These are phyloP conservation scores for Ambastaia sidthimunki DNA, from an alignment of 2,797 vertebrate species.

Conservation along the genomic window DNA sequence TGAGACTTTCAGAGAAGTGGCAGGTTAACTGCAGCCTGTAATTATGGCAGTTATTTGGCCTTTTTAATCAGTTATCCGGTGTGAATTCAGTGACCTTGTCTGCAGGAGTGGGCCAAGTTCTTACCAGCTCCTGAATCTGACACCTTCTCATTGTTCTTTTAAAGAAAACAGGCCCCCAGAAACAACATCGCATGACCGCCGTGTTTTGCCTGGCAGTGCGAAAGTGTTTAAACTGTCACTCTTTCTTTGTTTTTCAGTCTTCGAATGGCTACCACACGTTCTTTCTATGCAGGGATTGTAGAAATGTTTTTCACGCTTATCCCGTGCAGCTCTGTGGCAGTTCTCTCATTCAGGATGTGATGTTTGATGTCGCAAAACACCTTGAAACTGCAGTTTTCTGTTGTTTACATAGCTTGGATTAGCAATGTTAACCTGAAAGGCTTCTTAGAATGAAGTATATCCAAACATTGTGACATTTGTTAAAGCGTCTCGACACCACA, in stretches of 20 bases:
- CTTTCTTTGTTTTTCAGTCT: constrained; percentile 29
- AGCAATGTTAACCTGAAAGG: constrained; percentile 46
- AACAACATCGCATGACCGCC: constrained; percentile 22
- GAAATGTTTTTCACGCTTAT: constrained; percentile 17
- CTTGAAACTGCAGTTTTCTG: constrained; percentile 4
- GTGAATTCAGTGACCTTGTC: neutral
- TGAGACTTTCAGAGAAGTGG: neutral
- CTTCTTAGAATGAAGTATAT: constrained; percentile 42
- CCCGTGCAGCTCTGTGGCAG: constrained; percentile 1
- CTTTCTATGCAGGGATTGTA: constrained; percentile 39
- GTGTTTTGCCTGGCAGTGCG: constrained; percentile 41
- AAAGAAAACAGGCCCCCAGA: neutral
- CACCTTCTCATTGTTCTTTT: constrained; percentile 4
- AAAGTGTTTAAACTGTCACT: constrained; percentile 42
- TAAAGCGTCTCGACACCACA: constrained; percentile 45
- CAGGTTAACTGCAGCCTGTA: neutral
- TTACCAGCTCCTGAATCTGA: constrained; percentile 3
- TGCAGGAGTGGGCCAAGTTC: neutral
- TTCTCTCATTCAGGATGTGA: constrained; percentile 46
- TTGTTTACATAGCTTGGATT: constrained; percentile 52
- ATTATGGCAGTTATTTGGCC: neutral
- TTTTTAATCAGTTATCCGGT: constrained; percentile 1
- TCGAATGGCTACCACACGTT: constrained; percentile 45
- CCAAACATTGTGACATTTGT: constrained; percentile 51
- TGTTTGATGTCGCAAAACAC: constrained; percentile 44